Evolutionary conservation across 1,140 invertebrate species (phyloP).

Genomic region (Periplaneta americana): DNA sequence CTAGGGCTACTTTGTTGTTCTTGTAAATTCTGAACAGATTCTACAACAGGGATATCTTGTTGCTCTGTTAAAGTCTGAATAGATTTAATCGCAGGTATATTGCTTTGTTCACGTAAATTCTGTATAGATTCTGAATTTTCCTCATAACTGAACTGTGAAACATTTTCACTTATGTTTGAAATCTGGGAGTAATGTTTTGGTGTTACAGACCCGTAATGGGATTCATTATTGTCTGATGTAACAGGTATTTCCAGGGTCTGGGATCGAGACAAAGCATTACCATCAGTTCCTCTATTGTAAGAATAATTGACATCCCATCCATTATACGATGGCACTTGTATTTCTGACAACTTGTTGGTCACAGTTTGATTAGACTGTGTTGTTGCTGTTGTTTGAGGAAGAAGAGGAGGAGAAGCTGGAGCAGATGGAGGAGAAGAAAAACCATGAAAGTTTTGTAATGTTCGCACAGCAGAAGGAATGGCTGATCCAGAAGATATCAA

Average conservation of each 20-base stretch:
- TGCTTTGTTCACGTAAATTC: background rate
- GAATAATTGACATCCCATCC: background rate
- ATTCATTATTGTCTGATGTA: background rate
- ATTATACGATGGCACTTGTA: background rate
- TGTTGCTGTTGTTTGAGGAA: no score
- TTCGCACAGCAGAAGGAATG: no score
- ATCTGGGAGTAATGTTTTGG: background rate
- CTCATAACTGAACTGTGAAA: conserved; percentile 35
- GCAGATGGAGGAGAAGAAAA: background rate
- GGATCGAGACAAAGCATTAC: background rate
- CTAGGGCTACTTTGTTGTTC: background rate
- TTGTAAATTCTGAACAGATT: background rate
- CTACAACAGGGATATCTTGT: background rate
- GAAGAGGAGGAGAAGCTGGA: background rate
- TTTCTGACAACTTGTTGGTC: background rate
- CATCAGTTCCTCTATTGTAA: background rate
- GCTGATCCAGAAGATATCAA: background rate
- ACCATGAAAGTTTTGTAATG: no score
- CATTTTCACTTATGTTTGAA: conserved; percentile 22
- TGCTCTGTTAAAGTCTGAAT: background rate
- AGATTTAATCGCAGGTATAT: background rate
- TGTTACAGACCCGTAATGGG: background rate
- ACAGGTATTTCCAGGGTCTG: background rate
- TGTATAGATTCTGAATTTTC: conserved; percentile 20
- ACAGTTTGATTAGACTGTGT: background rate